Evolutionary conservation across 2,113 vertebrate genomes (phyloP).

Genomic region (Alligator mississippiensis): DNA sequence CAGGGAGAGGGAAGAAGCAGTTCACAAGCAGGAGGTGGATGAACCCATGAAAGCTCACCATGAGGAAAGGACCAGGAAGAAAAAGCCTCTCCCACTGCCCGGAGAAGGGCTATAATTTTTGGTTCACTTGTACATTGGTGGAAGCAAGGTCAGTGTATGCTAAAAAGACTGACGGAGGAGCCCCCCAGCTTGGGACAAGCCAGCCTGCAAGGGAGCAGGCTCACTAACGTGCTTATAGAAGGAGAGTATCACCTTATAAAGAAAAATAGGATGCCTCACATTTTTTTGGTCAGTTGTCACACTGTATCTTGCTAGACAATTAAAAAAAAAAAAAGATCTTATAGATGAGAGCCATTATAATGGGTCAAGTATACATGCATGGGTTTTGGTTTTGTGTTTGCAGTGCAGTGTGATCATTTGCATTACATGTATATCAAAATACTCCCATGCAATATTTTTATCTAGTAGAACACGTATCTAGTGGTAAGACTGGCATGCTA

Average conservation of each 20-base stretch:
- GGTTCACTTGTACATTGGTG: too few species aligned
- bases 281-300: not conserved
- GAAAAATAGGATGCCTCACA: not conserved
- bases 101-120: too few species aligned
- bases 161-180: too few species aligned
- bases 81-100: too few species aligned
- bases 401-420: not conserved
- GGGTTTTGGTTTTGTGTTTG: not conserved
- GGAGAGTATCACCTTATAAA: not conserved
- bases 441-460: not conserved
- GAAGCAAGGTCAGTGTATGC: too few species aligned
- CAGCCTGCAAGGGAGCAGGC: too few species aligned
- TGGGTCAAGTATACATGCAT: not conserved
- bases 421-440: not conserved
- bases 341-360: not conserved
- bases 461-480: slow-evolving; percentile 5
- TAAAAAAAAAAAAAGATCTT: not conserved
- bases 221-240: too few species aligned
- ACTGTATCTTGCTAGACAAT: not conserved
- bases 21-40: too few species aligned
- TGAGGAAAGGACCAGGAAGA: too few species aligned
- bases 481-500: slow-evolving; percentile 46
- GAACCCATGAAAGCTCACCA: too few species aligned
- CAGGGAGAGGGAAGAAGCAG: too few species aligned
- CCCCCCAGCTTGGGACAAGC: too few species aligned